Base-by-base conservation (phyloP, 2,888 invertebrate species). In the Ophion costatus region DNA sequence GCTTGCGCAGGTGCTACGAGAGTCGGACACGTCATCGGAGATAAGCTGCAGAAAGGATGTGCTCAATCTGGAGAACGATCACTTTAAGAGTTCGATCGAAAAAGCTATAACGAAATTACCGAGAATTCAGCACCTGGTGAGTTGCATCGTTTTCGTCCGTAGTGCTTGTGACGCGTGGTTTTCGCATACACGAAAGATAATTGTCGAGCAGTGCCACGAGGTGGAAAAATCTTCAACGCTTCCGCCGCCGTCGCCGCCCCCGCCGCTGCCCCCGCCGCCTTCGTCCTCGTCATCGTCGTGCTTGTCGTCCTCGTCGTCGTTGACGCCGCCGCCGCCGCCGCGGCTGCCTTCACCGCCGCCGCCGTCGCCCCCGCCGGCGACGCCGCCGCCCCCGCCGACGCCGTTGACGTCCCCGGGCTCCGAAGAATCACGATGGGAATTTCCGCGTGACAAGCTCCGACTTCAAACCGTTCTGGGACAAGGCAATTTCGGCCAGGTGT, bases 401-500 rank as follows among this genome's bases (percentile, higher is more conserved):
- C 92, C 94, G 1, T 95, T 95, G 14, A 95, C 95, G 0, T 94
- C 95, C n/a, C 92, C 94, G 1, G 24, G 22, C 14, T 95, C 95
- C 88, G 95, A 95, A 63, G 95, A 95, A 88, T 95, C 95, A 71
- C 95, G 95, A 90, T 96, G 96, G 95, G 97, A 97, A 92, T 97
- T 97, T 91, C 97, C 97, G 0, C 95, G 97, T 87, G 96, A 96
- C 86, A 97, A 97, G 89, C 94, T 98, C 69, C 95, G 97, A 63
- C 94, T 98, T 79, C 97, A 97, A 90, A 97, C 97, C 24, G 95
- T 97, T 75, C 94, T 98, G 38, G 98, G 97, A 9, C 97, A 98
- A 94, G 97, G 98, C 56, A 97, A 97, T 93, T 98, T 98, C 92
- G 98, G 98, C 33, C 97, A 96, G 95, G 96, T 96, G 22, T 97